phyloP scores from a whole-genome alignment of 2,113 vertebrate genomes.

The Oryctolagus cuniculus region mOryCun1.1 NC_091434.1:3493001-3493500 shows the following conservation, averaged over 20 bases:
- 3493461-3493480: background rate
- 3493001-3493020: background rate
- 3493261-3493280: background rate
- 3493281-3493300: background rate
- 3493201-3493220: background rate
- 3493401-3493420: no score
- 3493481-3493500: rapidly evolving
- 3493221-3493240: background rate
- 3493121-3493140: background rate
- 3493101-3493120: rapidly evolving
- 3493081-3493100: background rate
- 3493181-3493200: background rate
- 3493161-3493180: background rate
- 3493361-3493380: background rate
- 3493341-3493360: background rate
- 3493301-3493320: background rate
- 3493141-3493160: background rate
- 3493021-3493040: background rate
- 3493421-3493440: no score
- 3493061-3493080: background rate
- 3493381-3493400: background rate
- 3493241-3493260: background rate
- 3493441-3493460: background rate
- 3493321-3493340: rapidly evolving
- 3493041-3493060: background rate